Conservation (phyloP, 2,888 invertebrate species). For the Heterodera filipjevi region DNA sequence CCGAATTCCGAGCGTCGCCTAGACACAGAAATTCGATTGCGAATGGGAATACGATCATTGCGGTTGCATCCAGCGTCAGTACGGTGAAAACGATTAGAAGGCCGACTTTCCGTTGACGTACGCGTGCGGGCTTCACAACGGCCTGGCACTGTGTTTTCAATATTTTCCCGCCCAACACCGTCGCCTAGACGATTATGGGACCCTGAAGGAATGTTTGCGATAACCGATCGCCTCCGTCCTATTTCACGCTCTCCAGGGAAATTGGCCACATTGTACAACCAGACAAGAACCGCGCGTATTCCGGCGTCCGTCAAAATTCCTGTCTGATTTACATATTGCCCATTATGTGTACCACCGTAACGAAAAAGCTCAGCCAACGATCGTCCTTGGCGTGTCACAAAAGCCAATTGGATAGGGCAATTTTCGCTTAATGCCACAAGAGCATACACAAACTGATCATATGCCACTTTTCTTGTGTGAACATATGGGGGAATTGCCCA, state of each 20-base stretch:
- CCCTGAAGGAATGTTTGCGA: neutral
- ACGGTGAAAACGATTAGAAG: no score
- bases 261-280: neutral
- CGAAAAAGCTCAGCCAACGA: neutral
- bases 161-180: neutral
- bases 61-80: neutral
- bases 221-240: neutral
- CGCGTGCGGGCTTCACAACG: neutral
- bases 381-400: neutral
- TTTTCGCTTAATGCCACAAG: neutral
- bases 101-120: no score
- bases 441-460: neutral
- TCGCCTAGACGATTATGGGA: neutral
- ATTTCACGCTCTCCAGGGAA: conserved; percentile 9
- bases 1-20: neutral
- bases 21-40: neutral
- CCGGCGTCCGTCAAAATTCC: conserved; percentile 1
- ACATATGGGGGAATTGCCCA: conserved; percentile 14
- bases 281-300: neutral
- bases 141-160: neutral
- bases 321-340: neutral
- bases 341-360: neutral
- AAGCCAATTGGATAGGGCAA: neutral
- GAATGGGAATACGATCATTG: neutral
- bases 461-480: neutral